These are phyloP conservation scores for Brachionus paranguensis DNA, from an alignment of 1,140 invertebrate species.

Conservation along the genomic window DNA sequence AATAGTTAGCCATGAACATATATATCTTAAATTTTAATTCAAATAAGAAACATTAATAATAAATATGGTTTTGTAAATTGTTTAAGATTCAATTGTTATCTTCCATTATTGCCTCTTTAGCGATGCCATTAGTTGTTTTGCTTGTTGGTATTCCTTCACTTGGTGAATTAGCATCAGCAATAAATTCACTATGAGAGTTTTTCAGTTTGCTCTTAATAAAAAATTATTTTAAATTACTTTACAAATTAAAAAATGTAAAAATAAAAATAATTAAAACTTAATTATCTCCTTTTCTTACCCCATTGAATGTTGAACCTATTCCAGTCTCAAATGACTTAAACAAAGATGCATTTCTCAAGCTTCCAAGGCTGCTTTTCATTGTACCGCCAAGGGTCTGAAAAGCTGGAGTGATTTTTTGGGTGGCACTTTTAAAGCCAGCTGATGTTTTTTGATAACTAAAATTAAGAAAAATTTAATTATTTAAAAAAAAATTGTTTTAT, in stretches of 20 bases:
- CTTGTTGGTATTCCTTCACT: background rate
- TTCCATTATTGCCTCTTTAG: conserved; percentile 18
- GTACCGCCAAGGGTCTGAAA: conserved; percentile 29
- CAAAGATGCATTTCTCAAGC: conserved; percentile 15
- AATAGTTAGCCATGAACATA: background rate
- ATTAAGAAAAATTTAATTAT: background rate
- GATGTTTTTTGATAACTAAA: conserved; percentile 40
- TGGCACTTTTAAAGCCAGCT: conserved; percentile 34
- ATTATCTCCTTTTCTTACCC: background rate
- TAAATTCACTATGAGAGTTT: conserved; percentile 35
- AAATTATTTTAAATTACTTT: background rate
- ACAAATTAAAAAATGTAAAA: no score
- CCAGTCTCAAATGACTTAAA: conserved; percentile 27
- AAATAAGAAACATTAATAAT: background rate
- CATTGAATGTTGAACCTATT: background rate
- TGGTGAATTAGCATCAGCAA: background rate
- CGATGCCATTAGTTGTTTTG: conserved; percentile 9
- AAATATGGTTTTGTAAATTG: background rate
- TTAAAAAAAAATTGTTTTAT: background rate
- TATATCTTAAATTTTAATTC: background rate
- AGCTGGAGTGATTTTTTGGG: conserved; percentile 36
- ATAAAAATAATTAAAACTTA: no score
- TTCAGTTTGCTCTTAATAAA: conserved; percentile 27
- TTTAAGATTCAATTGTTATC: background rate
- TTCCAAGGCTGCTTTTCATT: conserved; percentile 34